Evolutionary conservation across 2,888 invertebrate species (phyloP), one percentile per base, ranked within the genome.

Genomic region (Latrodectus hesperus): DNA sequence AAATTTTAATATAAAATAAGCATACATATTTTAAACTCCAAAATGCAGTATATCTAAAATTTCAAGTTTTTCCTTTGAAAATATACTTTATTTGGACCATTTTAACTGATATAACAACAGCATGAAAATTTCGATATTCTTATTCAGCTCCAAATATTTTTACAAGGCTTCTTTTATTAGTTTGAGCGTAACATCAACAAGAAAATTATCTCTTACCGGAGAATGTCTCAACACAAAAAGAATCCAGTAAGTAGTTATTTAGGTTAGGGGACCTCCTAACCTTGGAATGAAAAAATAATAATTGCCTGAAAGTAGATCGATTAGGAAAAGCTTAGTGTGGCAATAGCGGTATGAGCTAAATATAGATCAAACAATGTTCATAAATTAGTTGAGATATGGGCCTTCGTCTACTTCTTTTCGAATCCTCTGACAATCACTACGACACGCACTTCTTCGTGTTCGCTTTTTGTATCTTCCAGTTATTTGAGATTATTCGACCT

Each of bases 381-480:
- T 72, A 82, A 73, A 85, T 80, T 85, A 64, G 70, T n/a, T 26
- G 68, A 49, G 75, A 79, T 84, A 55, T 80, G 64, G 73, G 77
- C 65, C 53, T 70, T 55, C 75, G 52, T n/a, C 75, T 68, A 70
- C 26, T 55, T 74, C 70, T 70, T 75, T 55, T 55, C 64, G 64
- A 79, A 60, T 75, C 9, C 67, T 85, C 80, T 74, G 68, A 85
- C 73, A 85, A 79, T 85, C 79, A 75, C 70, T 79, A 55, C 22
- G 38, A 85, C 80, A 85, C 85, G 85, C 80, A 79, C 79, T 55
- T 70, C 72, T 85, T 75, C 85, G 80, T 80, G 80, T 75, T 85
- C 74, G 85, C 73, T 75, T 84, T 73, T 75, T 71, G 85, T 85
- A 74, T 65, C 75, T 64, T 75, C 75, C 75, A 75, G 85, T 85